Conservation (phyloP, 2,113 vertebrate species). For the Eonycteris spelaea region DNA sequence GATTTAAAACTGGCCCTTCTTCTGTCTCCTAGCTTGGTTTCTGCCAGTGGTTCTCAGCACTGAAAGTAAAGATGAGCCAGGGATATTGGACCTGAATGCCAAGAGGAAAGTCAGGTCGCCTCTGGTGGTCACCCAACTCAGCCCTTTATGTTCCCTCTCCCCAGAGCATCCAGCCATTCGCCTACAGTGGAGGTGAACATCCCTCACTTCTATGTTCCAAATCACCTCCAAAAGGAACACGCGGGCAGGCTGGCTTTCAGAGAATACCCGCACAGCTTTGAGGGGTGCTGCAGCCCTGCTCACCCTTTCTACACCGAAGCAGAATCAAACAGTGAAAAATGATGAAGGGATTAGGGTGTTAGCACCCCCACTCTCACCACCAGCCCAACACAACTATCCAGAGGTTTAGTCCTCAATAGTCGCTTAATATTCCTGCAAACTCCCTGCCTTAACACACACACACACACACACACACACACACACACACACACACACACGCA, state of each 20-base stretch:
- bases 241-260: neutral
- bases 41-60: neutral
- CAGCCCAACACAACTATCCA: neutral
- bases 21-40: neutral
- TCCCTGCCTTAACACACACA: neutral
- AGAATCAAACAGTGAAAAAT: neutral
- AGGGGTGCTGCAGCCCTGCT: neutral
- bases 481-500: neutral
- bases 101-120: neutral
- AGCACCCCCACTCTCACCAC: neutral
- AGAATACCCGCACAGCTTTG: neutral
- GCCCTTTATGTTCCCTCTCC: neutral
- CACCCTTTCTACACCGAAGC: neutral
- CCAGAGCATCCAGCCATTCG: neutral
- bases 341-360: neutral
- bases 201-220: neutral
- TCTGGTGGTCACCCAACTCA: neutral
- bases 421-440: slow-evolving; percentile 1
- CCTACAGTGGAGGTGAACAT: neutral
- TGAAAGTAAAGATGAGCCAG: neutral
- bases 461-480: neutral
- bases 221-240: neutral
- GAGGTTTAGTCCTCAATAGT: slow-evolving; percentile 1
- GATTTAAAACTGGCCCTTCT: neutral
- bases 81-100: neutral